Conservation (phyloP, 1,140 invertebrate species). For the Sarcophaga bullata region DNA sequence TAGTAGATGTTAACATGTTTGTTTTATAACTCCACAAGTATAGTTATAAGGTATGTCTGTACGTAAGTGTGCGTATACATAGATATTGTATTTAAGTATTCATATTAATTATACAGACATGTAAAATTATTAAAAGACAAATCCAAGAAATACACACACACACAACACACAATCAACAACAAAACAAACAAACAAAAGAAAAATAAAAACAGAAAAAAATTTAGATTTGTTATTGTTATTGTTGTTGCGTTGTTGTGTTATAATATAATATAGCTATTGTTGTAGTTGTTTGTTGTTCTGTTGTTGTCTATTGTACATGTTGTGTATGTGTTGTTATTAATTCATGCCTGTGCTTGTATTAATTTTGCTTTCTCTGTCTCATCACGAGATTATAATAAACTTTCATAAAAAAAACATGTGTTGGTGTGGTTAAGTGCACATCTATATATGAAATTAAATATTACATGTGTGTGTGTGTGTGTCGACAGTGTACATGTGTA, state of each 20-base stretch:
- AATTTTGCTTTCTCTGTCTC: background rate
- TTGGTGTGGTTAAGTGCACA: background rate
- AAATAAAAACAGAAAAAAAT: background rate
- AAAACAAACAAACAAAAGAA: background rate
- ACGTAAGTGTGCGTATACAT: background rate
- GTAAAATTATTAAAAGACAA: constrained; percentile 8
- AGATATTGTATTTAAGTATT: background rate
- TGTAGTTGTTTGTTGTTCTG: background rate
- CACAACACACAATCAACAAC: constrained; percentile 14
- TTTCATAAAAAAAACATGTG: background rate
- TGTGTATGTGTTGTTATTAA: too few relatives aligned
- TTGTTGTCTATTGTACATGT: background rate
- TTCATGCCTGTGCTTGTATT: background rate
- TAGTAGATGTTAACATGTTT: too few relatives aligned
- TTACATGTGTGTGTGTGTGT: background rate
- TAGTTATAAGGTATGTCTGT: too few relatives aligned
- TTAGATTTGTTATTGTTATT: background rate
- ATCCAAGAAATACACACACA: too few relatives aligned
- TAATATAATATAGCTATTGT: too few relatives aligned
- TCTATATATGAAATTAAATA: background rate
- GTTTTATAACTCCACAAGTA: too few relatives aligned
- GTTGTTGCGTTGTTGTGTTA: background rate
- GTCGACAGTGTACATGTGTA: too few relatives aligned
- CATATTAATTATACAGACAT: constrained; percentile 11
- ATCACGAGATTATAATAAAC: background rate